phyloP scores from a whole-genome alignment of 2,113 vertebrate species.

The Daboia siamensis region DNA sequence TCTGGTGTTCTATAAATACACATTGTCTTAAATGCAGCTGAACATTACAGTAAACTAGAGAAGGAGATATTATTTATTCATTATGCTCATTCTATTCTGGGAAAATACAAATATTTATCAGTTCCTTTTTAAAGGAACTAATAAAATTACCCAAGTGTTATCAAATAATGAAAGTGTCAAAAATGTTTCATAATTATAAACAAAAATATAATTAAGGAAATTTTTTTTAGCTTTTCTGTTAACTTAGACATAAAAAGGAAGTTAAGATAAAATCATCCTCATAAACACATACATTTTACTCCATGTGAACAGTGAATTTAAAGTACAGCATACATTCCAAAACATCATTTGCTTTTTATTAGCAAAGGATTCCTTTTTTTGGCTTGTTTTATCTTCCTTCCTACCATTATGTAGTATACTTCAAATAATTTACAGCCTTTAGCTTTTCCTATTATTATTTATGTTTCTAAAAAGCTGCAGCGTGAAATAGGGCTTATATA shows the following conservation, averaged over 20 bases:
- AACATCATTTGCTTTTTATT: background rate
- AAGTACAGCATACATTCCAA: background rate
- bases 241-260: background rate
- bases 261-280: background rate
- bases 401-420: background rate
- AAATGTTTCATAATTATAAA: background rate
- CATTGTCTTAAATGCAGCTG: background rate
- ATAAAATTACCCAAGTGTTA: background rate
- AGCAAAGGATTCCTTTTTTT: background rate
- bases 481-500: background rate
- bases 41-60: background rate
- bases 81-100: slow-evolving; percentile 4
- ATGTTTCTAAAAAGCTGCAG: background rate
- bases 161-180: background rate
- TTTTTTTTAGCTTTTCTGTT: background rate
- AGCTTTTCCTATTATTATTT: background rate
- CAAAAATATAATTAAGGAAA: slow-evolving; percentile 13
- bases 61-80: slow-evolving; percentile 19
- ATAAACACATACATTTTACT: slow-evolving; percentile 7
- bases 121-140: background rate
- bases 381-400: background rate
- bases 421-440: background rate
- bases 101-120: background rate
- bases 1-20: background rate
- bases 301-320: background rate